Evolutionary conservation across 2,113 vertebrate genomes (phyloP), one percentile per base, ranked within the genome.

Genomic region (Esox niger): DNA sequence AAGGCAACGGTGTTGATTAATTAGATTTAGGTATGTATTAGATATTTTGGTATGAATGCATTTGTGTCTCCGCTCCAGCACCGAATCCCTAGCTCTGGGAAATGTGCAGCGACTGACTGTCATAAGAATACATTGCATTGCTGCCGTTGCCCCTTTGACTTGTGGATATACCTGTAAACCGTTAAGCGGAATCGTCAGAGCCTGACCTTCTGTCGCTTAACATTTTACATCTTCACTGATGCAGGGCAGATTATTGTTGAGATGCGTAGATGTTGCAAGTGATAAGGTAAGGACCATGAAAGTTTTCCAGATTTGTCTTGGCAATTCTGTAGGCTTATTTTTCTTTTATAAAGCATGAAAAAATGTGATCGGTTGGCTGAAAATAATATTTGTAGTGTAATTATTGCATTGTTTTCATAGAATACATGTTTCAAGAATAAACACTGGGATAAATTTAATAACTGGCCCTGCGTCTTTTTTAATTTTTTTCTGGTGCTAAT

Each of bases 71-170:
- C 30, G 15, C 26, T 47, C 57, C 15, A n/a, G 57, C 54, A 4
- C 21, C 20, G 62, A 55, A 56, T 30, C 31, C 46, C n/a, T 43
- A 30, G 62, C 69, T 68, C 49, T 67, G 54, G 66, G 54, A 70
- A 56, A 74, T 79, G 43, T 65, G 55, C 47, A 64, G 74, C 31
- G 61, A 64, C 77, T 60, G 65, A 66, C 66, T 79, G 80, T 79
- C 74, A 75, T 54, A 54, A 82, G 76, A 77, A 82, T 74, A 79
- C 77, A 82, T 72, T 71, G 66, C 64, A 9, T 61, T 73, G 70
- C 66, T 74, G 61, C 64, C 69, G 70, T 70, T 62, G 71, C 68
- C 74, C 25, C 10, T 58, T 58, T 68, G 57, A 69, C 73, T 69
- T 76, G 74, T 79, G 33, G 25, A 70, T 55, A 20, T 65, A 71